Evolutionary conservation across 2,113 vertebrate species (phyloP), one percentile per base, ranked within the genome.

Genomic region (Limnothrissa miodon): DNA sequence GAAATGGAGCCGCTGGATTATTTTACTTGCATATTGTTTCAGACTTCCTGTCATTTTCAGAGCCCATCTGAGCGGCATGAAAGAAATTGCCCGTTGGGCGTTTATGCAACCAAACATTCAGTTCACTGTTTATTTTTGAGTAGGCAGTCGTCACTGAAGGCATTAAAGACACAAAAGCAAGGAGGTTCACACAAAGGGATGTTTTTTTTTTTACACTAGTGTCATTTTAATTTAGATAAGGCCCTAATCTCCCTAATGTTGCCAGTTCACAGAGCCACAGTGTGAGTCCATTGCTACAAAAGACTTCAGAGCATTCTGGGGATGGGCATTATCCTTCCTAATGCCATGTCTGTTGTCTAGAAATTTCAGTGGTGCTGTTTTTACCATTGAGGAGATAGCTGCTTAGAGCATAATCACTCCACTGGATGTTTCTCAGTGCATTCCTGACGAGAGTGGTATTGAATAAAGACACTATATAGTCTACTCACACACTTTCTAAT

Each of bases 151-250:
- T 74, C 25, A 74, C 25, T 17, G 11, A 74, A 74, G 33, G 36
- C 25, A 74, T 11, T 17, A 5, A 74, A 74, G 66, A 36, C 66
- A 74, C 66, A 3, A 39, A 74, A 17, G 29, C 4, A 33, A 33
- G 66, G 66, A 42, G 42, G 13, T 19, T 4, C 11, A 74, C 33
- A 39, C 66, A 74, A 74, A 74, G 29, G 29, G 10, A 36, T n/a
- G n/a, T n/a, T 42, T 36, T 11, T 2, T 36, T 17, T 74, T 74
- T 39, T 74, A 74, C 17, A 15, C 66, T 74, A 15, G 25, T 74
- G 66, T 74, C 66, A 74, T 74, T 74, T 74, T 15, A 74, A 74
- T 74, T 74, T 74, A 74, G 29, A 74, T 74, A 74, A 74, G 66
- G 66, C 10, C 11, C 9, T 74, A 36, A 74, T 74, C 66, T 17